Evolutionary conservation across 2,113 vertebrate species (phyloP).

Genomic region (Rhodinocichla rosea): DNA sequence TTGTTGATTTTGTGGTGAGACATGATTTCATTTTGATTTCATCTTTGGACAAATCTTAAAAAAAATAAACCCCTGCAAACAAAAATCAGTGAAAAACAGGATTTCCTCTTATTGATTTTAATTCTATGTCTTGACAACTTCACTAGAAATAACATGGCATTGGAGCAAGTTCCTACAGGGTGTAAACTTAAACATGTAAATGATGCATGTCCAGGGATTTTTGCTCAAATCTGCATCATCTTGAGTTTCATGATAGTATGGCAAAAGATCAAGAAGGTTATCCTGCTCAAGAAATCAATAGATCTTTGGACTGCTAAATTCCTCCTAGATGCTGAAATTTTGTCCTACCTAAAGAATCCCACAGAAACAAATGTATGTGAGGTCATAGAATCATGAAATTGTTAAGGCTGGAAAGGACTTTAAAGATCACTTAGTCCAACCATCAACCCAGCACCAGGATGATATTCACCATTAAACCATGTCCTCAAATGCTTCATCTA

Average conservation of each 20-base stretch:
- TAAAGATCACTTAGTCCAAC: neutral
- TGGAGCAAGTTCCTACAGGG: neutral
- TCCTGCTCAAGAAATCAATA: neutral
- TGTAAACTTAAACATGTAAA: neutral
- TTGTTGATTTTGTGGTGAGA: neutral
- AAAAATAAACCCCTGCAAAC: neutral
- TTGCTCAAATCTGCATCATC: neutral
- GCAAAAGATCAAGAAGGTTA: neutral
- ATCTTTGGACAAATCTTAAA: neutral
- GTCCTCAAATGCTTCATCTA: neutral
- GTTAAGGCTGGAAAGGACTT: neutral
- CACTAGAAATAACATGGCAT: neutral
- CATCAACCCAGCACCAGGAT: neutral
- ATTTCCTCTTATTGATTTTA: neutral
- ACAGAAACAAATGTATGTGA: neutral
- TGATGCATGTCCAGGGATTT: neutral
- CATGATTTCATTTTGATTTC: neutral
- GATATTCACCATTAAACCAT: neutral
- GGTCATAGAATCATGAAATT: neutral
- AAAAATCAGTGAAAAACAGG: neutral
- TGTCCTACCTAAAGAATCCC: neutral
- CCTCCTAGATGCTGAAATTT: neutral
- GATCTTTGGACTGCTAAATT: neutral
- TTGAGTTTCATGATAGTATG: neutral
- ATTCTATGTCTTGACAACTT: neutral